Base-by-base conservation (phyloP, 2,113 vertebrate species). In the Scytalopus superciliaris region DNA sequence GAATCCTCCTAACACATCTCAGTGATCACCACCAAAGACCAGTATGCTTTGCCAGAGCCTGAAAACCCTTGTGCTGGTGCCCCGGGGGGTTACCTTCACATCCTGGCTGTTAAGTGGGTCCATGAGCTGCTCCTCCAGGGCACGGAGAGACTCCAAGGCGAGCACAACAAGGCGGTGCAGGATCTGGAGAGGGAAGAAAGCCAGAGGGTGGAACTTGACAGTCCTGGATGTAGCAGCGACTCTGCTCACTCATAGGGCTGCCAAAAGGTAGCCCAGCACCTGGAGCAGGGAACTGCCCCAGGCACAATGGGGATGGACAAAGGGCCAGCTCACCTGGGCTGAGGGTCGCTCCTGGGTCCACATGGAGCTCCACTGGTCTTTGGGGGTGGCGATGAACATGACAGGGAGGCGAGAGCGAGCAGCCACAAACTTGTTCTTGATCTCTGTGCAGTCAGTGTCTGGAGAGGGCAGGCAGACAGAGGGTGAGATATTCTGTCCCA, bases 351-450 rank as follows among this genome's bases (percentile, higher is more conserved):
- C 95, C 90, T 97, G 98, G 42, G 99, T 99, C 99, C 99, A 99
- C 87, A 99, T 33, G 9, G 99, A 99, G 28, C 57, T 83, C 60
- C 96, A 98, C 90, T 95, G 98, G 95, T 99, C 99, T 86, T 98
- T 99, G 49, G 99, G 99, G 12, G 99, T 99, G 66, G 98, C 94
- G 5, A 99, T 98, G 95, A 99, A 99, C 99, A 99, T 98, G 93
- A 98, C 90, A 0, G 99, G 99, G 37, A 99, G 98, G 44, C 74
- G 98, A 64, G 98, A 96, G 56, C 99, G 98, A 83, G 98, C 95
- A 57, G 98, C 98, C 91, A 98, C 91, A 96, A 99, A 99, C 93
- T 98, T 96, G 87, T 98, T 99, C 98, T 98, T 99, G 95, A 99
- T 99, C 96, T 99, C 99, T 9, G 97, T 97, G 86, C 98, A 98